Evolutionary conservation across 2,113 vertebrate genomes (phyloP), one percentile per base, ranked within the genome.

Genomic region (Acrocephalus arundinaceus): DNA sequence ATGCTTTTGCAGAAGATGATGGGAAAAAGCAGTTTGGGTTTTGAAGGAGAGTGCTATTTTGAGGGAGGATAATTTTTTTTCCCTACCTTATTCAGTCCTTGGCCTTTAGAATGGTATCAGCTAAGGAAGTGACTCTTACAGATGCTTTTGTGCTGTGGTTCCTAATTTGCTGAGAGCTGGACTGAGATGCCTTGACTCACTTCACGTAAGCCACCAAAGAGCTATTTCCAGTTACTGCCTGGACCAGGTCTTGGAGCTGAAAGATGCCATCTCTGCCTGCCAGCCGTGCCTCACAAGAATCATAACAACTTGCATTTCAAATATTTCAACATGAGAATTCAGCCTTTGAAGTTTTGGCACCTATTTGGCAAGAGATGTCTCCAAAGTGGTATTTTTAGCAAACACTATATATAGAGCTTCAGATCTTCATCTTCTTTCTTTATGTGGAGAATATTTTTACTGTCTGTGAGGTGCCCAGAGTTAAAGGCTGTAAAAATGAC

Each of bases 111-210:
- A 24, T 71, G 91, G 27, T 63, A 84, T 93, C 83, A 93, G 63
- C 83, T 95, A 71, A 92, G 93, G 94, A 96, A 95, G 86, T 89
- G 73, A 80, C 80, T 94, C 72, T 83, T 81, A 30, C 73, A 89
- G 86, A 93, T 94, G 91, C 83, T 90, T 93, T 92, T 90, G 67
- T 96, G 73, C 9, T 87, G 75, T 88, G 72, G 75, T 86, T 93
- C 72, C 59, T 86, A 35, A 62, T 88, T 92, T 92, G 78, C 20
- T 48, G 59, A 35, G 58, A 52, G 37, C 67, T 96, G 88, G 70
- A 55, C 54, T 51, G 72, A 81, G 68, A 78, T 85, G 52, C 65
- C 20, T 63, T 89, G 91, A 67, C 65, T 94, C 59, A 84, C 77
- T 96, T 92, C 83, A 67, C 4, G 0, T 90, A 88, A 93, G 51